phyloP scores from a whole-genome alignment of 1,140 invertebrate species.

The Plutomurus gul region DNA sequence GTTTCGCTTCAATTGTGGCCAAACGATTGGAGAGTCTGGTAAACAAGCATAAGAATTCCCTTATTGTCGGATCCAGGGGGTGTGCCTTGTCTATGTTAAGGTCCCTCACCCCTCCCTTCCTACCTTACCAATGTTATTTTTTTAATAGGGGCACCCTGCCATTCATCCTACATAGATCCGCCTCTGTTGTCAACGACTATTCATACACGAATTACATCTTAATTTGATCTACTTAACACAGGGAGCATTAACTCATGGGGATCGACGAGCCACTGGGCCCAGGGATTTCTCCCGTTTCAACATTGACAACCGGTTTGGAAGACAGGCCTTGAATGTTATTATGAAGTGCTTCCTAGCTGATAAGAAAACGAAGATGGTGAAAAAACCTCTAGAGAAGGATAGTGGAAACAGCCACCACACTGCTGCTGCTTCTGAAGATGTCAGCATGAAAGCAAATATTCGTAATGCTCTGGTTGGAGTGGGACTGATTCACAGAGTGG shows the following conservation, averaged over 20 bases:
- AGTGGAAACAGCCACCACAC: too few relatives aligned
- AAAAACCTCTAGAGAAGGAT: constrained; percentile 69
- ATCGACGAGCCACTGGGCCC: constrained; percentile 93
- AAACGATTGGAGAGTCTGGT: constrained; percentile 91
- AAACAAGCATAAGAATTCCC: constrained; percentile 57
- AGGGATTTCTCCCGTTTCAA: constrained; percentile 96
- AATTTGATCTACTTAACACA: constrained; percentile 54
- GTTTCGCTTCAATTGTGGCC: constrained; percentile 93
- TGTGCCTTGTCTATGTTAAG: background rate
- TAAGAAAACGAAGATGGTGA: constrained; percentile 65
- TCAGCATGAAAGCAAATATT: constrained; percentile 83
- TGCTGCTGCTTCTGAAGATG: constrained; percentile 84
- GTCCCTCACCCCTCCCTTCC: too few relatives aligned
- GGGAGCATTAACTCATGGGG: constrained; percentile 94
- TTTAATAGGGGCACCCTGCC: too few relatives aligned
- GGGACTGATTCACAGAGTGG: constrained; percentile 84
- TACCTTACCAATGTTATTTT: too few relatives aligned
- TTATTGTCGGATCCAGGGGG: too few relatives aligned
- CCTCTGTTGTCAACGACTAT: background rate
- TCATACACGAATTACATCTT: background rate
- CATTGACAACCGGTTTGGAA: constrained; percentile 95
- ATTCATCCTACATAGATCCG: too few relatives aligned
- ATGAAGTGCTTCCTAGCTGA: constrained; percentile 80
- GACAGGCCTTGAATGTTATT: constrained; percentile 87
- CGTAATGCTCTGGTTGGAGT: constrained; percentile 89